These are phyloP conservation scores for Cebidichthys violaceus DNA, from an alignment of 2,113 vertebrate genomes.

Conservation along the genomic window DNA sequence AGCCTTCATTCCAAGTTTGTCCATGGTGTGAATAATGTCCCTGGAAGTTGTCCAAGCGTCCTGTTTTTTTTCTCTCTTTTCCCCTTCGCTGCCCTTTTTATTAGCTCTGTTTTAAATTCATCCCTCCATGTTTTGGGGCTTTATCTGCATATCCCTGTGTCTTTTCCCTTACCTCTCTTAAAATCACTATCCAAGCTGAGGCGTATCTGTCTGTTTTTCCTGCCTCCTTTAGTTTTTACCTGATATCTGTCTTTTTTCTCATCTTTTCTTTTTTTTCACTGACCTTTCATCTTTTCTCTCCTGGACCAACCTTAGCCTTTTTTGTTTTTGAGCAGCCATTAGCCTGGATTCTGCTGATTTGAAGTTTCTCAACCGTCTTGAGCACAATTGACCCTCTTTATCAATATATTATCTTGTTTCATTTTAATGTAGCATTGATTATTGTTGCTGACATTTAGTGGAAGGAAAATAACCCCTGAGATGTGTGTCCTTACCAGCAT, in stretches of 20 bases:
- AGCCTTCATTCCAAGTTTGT: conserved; percentile 46
- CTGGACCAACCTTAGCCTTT: background rate
- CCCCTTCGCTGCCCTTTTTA: background rate
- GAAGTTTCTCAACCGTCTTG: background rate
- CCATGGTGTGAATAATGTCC: conserved; percentile 37
- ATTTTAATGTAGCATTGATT: background rate
- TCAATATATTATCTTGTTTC: background rate
- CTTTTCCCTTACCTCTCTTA: background rate
- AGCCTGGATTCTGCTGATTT: background rate
- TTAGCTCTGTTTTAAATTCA: background rate
- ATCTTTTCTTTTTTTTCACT: background rate
- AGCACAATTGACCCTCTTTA: background rate
- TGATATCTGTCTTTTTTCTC: background rate
- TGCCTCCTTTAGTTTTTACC: background rate
- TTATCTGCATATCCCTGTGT: background rate
- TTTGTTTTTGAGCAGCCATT: background rate
- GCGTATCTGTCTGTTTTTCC: background rate
- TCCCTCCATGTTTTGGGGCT: background rate
- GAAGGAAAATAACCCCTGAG: background rate
- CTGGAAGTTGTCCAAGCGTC: conserved; percentile 41
- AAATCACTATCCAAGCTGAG: background rate
- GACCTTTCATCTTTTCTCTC: background rate
- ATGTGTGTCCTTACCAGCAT: background rate
- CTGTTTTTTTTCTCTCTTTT: background rate
- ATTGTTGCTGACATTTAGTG: background rate